Evolutionary conservation across 2,113 vertebrate genomes (phyloP).

Genomic region (Ariopsis seemanni): DNA sequence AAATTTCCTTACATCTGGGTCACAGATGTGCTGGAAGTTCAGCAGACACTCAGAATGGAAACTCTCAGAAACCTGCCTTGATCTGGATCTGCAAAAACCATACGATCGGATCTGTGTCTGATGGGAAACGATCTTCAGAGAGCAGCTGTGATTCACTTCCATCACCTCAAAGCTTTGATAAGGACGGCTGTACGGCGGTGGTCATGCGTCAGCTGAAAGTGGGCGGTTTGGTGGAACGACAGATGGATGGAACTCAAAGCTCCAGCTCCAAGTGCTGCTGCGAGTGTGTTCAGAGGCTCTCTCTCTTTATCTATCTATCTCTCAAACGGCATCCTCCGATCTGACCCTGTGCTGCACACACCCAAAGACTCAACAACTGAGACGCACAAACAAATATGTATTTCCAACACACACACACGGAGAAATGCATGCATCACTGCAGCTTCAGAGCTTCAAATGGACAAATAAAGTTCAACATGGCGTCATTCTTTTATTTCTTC

Average conservation of each 20-base stretch:
- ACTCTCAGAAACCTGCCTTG: not conserved
- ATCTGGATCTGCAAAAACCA: not conserved
- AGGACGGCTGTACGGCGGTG: too few relatives aligned
- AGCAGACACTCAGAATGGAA: constrained; percentile 20
- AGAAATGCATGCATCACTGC: not conserved
- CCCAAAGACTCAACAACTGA: not conserved
- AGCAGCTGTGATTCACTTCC: not conserved
- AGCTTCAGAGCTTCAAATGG: not conserved
- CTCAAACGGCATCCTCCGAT: not conserved
- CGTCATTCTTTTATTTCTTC: not conserved
- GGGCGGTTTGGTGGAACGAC: not conserved
- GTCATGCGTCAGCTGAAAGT: not conserved
- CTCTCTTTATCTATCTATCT: too few relatives aligned
- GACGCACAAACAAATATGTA: not conserved
- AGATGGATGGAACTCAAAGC: constrained; percentile 29
- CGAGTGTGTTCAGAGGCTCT: not conserved
- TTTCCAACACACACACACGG: not conserved
- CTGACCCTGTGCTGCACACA: not conserved
- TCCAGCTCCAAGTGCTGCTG: not conserved
- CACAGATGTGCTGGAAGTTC: constrained; percentile 23
- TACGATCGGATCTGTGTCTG: not conserved
- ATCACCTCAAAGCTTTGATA: not conserved
- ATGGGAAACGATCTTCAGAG: not conserved
- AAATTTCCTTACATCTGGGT: constrained; percentile 13
- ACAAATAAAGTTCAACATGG: not conserved